Percentiles rank a stretch among this genome's conserved stretches.
Evolutionary conservation across 1,140 invertebrate genomes (phyloP).

Genomic region (Lepidurus arcticus): DNA sequence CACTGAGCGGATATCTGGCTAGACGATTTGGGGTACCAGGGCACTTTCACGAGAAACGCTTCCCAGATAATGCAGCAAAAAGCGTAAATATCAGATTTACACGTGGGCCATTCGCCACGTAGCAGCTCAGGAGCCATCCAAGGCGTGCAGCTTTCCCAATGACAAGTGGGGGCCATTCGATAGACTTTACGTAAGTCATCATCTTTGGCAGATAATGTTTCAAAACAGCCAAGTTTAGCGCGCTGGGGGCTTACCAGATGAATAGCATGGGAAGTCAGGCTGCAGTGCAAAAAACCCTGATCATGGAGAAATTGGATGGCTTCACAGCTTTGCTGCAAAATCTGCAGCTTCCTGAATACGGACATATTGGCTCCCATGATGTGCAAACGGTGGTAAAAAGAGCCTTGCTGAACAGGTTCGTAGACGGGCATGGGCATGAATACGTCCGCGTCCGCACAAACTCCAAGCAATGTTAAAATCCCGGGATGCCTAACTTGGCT

Average conservation of each 20-base stretch:
- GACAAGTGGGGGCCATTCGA: constrained; percentile 36
- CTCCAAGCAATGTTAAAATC: neutral
- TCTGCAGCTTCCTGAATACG: constrained; percentile 38
- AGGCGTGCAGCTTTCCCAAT: constrained; percentile 37
- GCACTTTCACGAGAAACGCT: constrained; percentile 38
- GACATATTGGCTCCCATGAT: constrained; percentile 33
- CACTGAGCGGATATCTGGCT: constrained; percentile 30
- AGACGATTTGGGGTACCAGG: constrained; percentile 36
- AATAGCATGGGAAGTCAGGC: constrained; percentile 47
- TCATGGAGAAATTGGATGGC: constrained; percentile 48
- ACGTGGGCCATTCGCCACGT: constrained; percentile 40
- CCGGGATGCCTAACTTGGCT: constrained; percentile 38
- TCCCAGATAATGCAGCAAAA: constrained; percentile 48
- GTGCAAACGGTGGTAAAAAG: constrained; percentile 44
- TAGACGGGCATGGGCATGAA: constrained; percentile 37
- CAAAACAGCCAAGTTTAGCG: constrained; percentile 48
- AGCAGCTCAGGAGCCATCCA: constrained; percentile 50
- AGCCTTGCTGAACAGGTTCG: constrained; percentile 45
- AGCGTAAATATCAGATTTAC: constrained; percentile 46
- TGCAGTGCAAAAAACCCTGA: constrained; percentile 45
- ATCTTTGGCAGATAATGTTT: constrained; percentile 44
- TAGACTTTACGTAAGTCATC: constrained; percentile 30
- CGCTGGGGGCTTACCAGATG: constrained; percentile 42
- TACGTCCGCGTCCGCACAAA: neutral
- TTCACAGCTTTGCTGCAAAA: constrained; percentile 44